Evolutionary conservation across 2,113 vertebrate genomes (phyloP).

Genomic region (Saimiri boliviensis): DNA sequence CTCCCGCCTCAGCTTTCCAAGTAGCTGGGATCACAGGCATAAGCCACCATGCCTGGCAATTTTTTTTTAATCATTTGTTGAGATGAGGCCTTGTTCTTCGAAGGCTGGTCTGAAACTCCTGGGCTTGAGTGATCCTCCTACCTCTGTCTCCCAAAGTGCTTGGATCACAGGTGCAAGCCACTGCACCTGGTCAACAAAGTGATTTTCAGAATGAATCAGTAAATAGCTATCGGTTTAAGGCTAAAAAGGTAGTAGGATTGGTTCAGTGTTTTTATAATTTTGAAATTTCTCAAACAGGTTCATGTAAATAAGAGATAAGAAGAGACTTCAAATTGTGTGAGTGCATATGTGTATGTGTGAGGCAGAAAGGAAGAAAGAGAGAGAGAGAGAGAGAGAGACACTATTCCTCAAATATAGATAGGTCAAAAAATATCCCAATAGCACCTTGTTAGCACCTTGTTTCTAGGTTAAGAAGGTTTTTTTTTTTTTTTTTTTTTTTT

Average conservation of each 20-base stretch:
- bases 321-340: not conserved
- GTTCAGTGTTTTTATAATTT: not conserved
- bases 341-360: not conserved
- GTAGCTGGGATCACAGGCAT: not conserved
- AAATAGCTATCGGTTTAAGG: not conserved
- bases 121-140: not conserved
- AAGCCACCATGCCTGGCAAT: not conserved
- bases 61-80: not conserved
- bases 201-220: slow-evolving; percentile 20
- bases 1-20: not conserved
- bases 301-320: not conserved
- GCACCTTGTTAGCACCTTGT: not conserved
- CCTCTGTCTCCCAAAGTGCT: not conserved
- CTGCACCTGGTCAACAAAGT: not conserved
- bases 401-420: not conserved
- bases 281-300: not conserved
- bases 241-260: not conserved
- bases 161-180: not conserved
- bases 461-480: not conserved
- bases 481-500: not conserved
- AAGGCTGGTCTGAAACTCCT: not conserved
- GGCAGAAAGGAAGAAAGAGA: not conserved
- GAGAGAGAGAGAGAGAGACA: not conserved
- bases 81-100: not conserved
- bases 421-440: not conserved